phyloP scores from a whole-genome alignment of 2,113 vertebrate genomes.

The Cyanoramphus novaezelandiae region DNA sequence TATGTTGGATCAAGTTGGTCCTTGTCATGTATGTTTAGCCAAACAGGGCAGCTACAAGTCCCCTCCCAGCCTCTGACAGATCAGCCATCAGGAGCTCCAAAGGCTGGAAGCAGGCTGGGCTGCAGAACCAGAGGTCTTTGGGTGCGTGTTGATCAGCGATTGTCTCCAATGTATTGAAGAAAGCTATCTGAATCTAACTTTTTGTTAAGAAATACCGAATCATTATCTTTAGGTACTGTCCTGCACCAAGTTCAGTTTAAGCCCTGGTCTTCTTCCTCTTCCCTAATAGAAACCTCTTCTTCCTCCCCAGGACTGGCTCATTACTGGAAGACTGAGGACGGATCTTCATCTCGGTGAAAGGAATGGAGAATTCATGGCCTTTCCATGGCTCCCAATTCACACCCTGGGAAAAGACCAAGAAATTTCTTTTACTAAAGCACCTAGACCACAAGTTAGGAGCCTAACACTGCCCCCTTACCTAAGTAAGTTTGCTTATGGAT shows the following conservation, averaged over 20 bases:
- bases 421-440: background rate
- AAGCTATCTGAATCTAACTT: background rate
- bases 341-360: conserved; percentile 88
- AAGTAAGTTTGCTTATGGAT: background rate
- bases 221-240: background rate
- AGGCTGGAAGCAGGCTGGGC: background rate
- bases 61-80: background rate
- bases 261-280: conserved; percentile 20
- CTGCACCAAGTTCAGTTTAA: background rate
- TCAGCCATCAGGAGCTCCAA: background rate
- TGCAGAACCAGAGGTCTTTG: background rate
- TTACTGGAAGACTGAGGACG: conserved; percentile 65
- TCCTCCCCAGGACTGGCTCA: conserved; percentile 56
- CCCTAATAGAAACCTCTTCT: conserved; percentile 68
- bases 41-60: background rate
- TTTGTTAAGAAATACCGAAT: background rate
- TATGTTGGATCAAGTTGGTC: background rate
- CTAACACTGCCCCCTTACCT: background rate
- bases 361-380: conserved; percentile 87
- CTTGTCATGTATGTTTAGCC: background rate
- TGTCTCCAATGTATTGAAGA: background rate
- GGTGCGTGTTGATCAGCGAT: fast-evolving
- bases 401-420: conserved; percentile 64
- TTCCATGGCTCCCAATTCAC: conserved; percentile 93
- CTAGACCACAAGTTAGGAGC: background rate